Percentiles rank a stretch among this genome's conserved stretches.
phyloP scores from a whole-genome alignment of 2,888 invertebrate genomes.

The Heliconius aoede region DNA sequence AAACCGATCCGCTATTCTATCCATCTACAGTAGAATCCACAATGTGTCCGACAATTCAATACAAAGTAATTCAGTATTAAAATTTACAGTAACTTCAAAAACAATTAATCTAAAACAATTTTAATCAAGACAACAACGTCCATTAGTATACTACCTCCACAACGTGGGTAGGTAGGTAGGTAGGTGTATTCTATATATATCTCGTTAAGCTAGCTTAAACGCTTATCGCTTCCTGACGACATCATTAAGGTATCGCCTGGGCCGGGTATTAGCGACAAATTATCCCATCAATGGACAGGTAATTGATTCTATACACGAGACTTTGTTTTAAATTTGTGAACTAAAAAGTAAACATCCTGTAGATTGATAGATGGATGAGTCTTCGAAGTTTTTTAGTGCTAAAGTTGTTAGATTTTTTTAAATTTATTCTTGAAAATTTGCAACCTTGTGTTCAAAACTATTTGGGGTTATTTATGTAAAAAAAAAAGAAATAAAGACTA shows the following conservation, averaged over 20 bases:
- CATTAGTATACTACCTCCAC: conserved; percentile 12
- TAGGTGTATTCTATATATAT: conserved; percentile 28
- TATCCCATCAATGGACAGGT: conserved; percentile 83
- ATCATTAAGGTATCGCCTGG: conserved; percentile 77
- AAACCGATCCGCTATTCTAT: no score
- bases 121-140: conserved; percentile 1
- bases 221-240: conserved; percentile 67
- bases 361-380: conserved; percentile 19
- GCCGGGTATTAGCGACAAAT: conserved; percentile 81
- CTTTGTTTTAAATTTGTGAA: conserved; percentile 50
- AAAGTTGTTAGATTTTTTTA: neutral
- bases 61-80: no score
- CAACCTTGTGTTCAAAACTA: no score
- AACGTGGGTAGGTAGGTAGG: no score
- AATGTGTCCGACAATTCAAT: no score
- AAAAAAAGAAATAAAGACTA: neutral
- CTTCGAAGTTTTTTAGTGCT: neutral
- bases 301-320: conserved; percentile 81
- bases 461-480: neutral
- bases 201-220: conserved; percentile 52
- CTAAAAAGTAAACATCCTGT: conserved; percentile 18
- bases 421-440: no score
- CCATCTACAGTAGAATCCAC: no score
- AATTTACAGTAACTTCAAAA: neutral
- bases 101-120: conserved; percentile 3